These are phyloP conservation scores for Folsomia candida DNA, from an alignment of 2,888 invertebrate species.

Conservation along the genomic window DNA sequence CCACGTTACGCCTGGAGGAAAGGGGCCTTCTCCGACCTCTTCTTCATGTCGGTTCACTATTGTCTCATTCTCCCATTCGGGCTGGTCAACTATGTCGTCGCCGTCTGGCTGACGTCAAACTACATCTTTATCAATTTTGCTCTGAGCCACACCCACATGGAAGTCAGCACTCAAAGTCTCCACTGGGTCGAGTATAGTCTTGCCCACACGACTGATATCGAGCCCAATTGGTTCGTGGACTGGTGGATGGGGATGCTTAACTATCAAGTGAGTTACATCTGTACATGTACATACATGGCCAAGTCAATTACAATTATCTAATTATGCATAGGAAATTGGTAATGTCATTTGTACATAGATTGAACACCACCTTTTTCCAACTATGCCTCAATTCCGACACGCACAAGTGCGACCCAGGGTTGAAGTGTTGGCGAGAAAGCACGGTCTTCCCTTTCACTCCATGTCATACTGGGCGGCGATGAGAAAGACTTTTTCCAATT, in stretches of 20 bases:
- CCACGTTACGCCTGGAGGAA: neutral
- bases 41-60: neutral
- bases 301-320: no score
- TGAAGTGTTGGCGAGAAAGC: conserved; percentile 41
- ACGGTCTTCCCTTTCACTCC: conserved; percentile 43
- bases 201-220: conserved; percentile 33
- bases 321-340: no score
- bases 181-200: conserved; percentile 41
- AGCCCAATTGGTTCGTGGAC: conserved; percentile 35
- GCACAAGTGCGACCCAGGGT: conserved; percentile 41
- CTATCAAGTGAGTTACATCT: no score
- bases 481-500: conserved; percentile 40
- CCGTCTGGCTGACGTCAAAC: neutral
- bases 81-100: neutral
- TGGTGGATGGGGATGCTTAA: conserved; percentile 39
- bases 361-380: conserved; percentile 45
- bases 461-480: conserved; percentile 42
- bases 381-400: conserved; percentile 50
- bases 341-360: no score
- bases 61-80: neutral
- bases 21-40: neutral
- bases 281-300: no score
- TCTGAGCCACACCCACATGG: no score
- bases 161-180: conserved; percentile 16
- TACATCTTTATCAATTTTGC: no score